These are phyloP conservation scores for Hyla sarda DNA, from an alignment of 2,113 vertebrate genomes.

Conservation along the genomic window DNA sequence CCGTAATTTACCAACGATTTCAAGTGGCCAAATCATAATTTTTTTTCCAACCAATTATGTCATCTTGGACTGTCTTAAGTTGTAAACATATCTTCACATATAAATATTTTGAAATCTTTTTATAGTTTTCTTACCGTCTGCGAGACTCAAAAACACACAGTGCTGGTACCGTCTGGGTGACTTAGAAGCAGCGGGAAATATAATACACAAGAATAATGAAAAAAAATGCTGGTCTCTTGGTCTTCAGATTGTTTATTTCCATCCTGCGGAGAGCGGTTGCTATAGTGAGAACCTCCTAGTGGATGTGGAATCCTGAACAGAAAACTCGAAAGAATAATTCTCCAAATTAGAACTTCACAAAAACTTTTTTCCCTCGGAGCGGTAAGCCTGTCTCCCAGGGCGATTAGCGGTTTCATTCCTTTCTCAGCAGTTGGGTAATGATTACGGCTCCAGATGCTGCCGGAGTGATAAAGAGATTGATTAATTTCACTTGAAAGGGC, in stretches of 20 bases:
- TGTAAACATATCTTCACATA: too few species aligned
- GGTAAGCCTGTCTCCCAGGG: conserved; percentile 74
- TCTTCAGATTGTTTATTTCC: conserved; percentile 6
- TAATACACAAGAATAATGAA: conserved; percentile 1
- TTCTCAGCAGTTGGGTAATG: conserved; percentile 92
- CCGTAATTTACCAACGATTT: too few species aligned
- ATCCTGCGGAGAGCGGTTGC: background rate
- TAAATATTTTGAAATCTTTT: background rate
- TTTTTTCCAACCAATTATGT: too few species aligned
- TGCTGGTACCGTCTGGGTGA: background rate
- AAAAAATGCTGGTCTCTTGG: background rate
- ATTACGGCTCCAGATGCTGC: conserved; percentile 83
- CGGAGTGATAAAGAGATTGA: conserved; percentile 94
- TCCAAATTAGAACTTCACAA: conserved; percentile 80
- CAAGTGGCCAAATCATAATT: too few species aligned
- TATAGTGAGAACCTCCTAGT: conserved; percentile 37
- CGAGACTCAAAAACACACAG: background rate
- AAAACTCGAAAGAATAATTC: conserved; percentile 75
- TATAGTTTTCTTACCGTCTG: background rate
- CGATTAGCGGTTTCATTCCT: conserved; percentile 91
- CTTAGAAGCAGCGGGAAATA: background rate
- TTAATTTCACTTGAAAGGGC: conserved; percentile 93
- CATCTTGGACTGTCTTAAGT: too few species aligned
- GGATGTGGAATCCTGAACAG: conserved; percentile 12
- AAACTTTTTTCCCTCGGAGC: conserved; percentile 73